phyloP scores from a whole-genome alignment of 2,113 vertebrate species.

The Dipodomys ordii region DNA sequence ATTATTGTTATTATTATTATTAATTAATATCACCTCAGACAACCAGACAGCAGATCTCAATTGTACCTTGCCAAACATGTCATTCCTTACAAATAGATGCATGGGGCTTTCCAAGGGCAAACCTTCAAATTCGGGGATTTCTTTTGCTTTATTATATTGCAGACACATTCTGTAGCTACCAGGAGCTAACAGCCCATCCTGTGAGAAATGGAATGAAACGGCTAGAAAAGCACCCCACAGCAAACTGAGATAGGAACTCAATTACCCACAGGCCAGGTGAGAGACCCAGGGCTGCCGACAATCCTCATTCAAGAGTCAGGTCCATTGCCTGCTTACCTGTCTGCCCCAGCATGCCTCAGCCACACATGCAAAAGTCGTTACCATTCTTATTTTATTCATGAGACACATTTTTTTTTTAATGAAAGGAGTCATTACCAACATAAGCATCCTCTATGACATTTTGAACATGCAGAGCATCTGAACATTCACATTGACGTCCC shows the following conservation, averaged over 20 bases:
- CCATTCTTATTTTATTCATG: slow-evolving; percentile 85
- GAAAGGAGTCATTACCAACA: slow-evolving; percentile 84
- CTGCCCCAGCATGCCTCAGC: slow-evolving; percentile 91
- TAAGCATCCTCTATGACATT: slow-evolving; percentile 86
- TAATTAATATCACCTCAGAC: neutral
- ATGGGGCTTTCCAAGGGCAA: slow-evolving; percentile 25
- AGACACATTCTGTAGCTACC: slow-evolving; percentile 63
- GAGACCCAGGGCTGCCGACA: slow-evolving; percentile 60
- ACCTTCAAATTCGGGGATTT: slow-evolving; percentile 61
- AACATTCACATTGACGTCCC: slow-evolving; percentile 87
- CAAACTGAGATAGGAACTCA: slow-evolving; percentile 59
- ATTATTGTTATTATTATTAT: neutral
- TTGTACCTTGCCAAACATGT: neutral
- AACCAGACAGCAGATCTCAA: neutral
- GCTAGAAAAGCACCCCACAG: slow-evolving; percentile 75
- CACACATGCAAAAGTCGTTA: slow-evolving; percentile 90
- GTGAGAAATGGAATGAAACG: slow-evolving; percentile 88
- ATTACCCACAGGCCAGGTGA: slow-evolving; percentile 63
- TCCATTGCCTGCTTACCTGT: slow-evolving; percentile 89
- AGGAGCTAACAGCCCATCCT: slow-evolving; percentile 79
- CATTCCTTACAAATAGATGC: neutral
- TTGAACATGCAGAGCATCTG: slow-evolving; percentile 87
- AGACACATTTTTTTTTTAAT: slow-evolving; percentile 83
- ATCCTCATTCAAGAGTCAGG: slow-evolving; percentile 71
- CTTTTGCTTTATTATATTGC: slow-evolving; percentile 61